Base-by-base conservation (phyloP, 2,113 vertebrate genomes). In the Elaphurus davidianus region DNA sequence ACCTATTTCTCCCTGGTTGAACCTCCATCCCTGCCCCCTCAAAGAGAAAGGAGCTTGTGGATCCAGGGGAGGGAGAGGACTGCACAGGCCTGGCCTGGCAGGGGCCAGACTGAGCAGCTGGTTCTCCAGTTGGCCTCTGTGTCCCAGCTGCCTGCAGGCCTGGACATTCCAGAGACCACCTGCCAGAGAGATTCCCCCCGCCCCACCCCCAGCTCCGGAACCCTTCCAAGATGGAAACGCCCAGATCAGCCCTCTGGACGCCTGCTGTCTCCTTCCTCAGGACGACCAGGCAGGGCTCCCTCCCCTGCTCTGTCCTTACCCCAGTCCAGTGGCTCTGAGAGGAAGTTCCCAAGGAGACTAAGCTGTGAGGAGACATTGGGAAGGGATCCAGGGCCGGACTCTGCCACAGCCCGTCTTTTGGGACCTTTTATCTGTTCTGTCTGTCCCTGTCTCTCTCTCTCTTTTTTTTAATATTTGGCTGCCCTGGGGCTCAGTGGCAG, bases 31-130 rank as follows among this genome's bases (percentile, higher is more conserved):
- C 59, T 60, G 67, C 19, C 57, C 79, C 40, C 8, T 64, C 74
- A 94, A 25, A 97, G 86, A 97, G 92, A 97, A 94, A 93, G 90
- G 30, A 62, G 85, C 90, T 64, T 93, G 95, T 97, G 85, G 76
- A n/a, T 52, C 33, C 62, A 78, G 64, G 74, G 91, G 57, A 60
- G 15, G 78, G 33, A 52, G 52, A 14, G 79, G 36, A 30, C 64
- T 17, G 40, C 52, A 14, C 23, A 88, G 86, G 83, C 76, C 64
- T 71, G 62, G 74, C 89, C 74, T 92, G 92, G 81, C 36, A 67
- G 40, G 54, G 52, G 76, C 82, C 79, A 84, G 83, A 50, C 78
- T 50, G 45, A 94, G 79, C 98, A 98, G 97, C 94, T 97, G 98
- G 62, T 45, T 91, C 59, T 55, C 90, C 96, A 97, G 95, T 94